These are phyloP conservation scores for Falco naumanni DNA, from an alignment of 2,797 vertebrate genomes.

Conservation along the genomic window DNA sequence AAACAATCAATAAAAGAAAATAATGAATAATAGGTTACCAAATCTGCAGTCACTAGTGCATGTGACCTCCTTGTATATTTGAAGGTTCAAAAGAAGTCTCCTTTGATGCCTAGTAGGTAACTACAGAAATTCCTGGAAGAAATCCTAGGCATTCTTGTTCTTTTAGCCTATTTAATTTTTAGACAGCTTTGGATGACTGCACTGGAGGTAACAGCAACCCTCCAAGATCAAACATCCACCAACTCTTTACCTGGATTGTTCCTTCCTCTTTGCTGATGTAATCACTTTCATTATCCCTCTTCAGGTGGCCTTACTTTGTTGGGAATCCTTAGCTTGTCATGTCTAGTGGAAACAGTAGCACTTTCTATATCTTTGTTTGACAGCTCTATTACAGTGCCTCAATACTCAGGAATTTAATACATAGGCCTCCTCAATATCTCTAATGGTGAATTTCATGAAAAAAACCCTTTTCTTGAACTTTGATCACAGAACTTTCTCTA, in stretches of 20 bases:
- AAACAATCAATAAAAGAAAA: slow-evolving; percentile 69
- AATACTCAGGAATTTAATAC: slow-evolving; percentile 69
- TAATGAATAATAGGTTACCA: slow-evolving; percentile 55
- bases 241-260: slow-evolving; percentile 72
- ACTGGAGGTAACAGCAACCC: slow-evolving; percentile 72
- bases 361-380: slow-evolving; percentile 70
- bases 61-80: slow-evolving; percentile 67
- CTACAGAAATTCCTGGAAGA: slow-evolving; percentile 69
- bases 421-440: slow-evolving; percentile 64
- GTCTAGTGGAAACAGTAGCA: slow-evolving; percentile 63
- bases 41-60: slow-evolving; percentile 47
- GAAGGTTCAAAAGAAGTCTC: slow-evolving; percentile 65
- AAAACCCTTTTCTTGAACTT: slow-evolving; percentile 21
- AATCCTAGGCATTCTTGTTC: slow-evolving; percentile 69
- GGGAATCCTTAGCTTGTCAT: slow-evolving; percentile 71
- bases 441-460: slow-evolving; percentile 57
- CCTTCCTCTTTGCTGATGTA: slow-evolving; percentile 72
- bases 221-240: slow-evolving; percentile 68
- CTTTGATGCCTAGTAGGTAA: slow-evolving; percentile 64
- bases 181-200: slow-evolving; percentile 68
- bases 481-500: slow-evolving; percentile 65
- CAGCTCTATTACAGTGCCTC: slow-evolving; percentile 63
- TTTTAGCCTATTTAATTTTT: slow-evolving; percentile 74
- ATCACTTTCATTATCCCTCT: slow-evolving; percentile 72
- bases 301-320: slow-evolving; percentile 70